Evolutionary conservation across 2,888 invertebrate genomes (phyloP), one percentile per base, ranked within the genome.

Genomic region (Noctua fimbriata): DNA sequence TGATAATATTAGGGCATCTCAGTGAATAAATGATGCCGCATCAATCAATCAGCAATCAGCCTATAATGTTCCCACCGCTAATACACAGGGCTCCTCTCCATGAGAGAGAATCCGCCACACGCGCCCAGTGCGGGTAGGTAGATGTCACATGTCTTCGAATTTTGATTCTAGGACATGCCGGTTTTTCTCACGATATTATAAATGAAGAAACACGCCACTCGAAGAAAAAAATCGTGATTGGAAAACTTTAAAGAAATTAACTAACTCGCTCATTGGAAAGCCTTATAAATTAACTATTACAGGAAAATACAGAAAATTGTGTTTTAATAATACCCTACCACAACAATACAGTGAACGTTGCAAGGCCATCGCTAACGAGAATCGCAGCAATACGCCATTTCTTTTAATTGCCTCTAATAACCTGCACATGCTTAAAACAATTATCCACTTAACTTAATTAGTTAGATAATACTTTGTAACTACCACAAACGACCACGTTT

Each of bases 391-490:
- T 32, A 44, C 2, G 66, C 84, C 28, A 63, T 83, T 83, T 69
- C 5, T 60, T 78, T 36, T 80, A 36, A 80, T 52, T 52, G 69
- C 24, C 5, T 21, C 12, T 60, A 52, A 44, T 78, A 52, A 47
- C 28, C 47, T 69, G 60, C 60, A 83, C 60, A 69, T 78, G 80
- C 28, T 60, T 49, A 32, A 63, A 76, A 32, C 78, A 69, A 78
- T 78, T 81, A 81, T 63, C 67, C 60, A 78, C 24, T 69, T 47
- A 52, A 63, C 21, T 77, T n/a, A 76, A 76, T 66, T 66, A 67
- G 67, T 44, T 28, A 1, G 24, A 69, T 67, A 69, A 52, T 83
- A 60, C 41, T 44, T 32, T 52, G 12, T 49, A 60, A 36, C 32
- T 44, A 52, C 58, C 58, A 24, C 58, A 60, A 76, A 63, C 58